Evolutionary conservation across 2,797 vertebrate species (phyloP).

Genomic region (Rhincodon typus): DNA sequence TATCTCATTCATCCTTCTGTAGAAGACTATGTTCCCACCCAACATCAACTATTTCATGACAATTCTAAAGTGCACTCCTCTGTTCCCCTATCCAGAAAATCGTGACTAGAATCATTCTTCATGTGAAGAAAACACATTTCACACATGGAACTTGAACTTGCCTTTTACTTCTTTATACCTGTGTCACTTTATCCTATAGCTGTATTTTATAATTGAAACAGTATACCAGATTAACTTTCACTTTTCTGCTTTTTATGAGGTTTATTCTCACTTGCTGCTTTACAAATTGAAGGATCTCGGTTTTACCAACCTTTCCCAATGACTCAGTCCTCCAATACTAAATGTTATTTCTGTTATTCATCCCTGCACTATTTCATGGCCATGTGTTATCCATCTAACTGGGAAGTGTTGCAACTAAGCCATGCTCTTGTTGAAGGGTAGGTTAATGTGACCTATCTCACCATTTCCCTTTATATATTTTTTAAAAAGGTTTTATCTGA

Average conservation of each 20-base stretch:
- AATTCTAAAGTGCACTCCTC: neutral
- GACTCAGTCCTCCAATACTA: neutral
- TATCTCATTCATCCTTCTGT: neutral
- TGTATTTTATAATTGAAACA: neutral
- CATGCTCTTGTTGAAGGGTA: neutral
- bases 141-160: neutral
- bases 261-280: neutral
- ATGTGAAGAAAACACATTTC: neutral
- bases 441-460: neutral
- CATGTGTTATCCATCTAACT: neutral
- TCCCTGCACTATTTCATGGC: neutral
- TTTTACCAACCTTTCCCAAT: neutral
- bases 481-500: neutral
- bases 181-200: neutral
- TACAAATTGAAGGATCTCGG: neutral
- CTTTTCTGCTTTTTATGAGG: neutral
- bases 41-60: neutral
- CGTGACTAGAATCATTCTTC: neutral
- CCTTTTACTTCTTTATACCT: neutral
- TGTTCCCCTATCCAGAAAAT: neutral
- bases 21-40: neutral
- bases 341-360: neutral
- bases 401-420: neutral
- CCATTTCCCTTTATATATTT: neutral
- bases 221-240: neutral